phyloP scores from a whole-genome alignment of 2,888 invertebrate genomes.

The Pollenia angustigena region DNA sequence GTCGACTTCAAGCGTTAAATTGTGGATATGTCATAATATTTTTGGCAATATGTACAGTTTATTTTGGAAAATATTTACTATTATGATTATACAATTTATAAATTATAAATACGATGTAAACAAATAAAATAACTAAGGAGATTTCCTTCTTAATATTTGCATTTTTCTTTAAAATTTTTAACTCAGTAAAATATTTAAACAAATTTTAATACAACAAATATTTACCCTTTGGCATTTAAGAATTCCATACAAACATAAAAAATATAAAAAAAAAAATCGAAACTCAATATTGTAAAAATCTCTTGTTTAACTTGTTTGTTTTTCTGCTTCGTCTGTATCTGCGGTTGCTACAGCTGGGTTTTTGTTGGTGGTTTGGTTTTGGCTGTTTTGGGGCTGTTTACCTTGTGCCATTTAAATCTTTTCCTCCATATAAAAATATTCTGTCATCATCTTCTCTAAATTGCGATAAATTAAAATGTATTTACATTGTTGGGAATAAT shows the following conservation, averaged over 20 bases:
- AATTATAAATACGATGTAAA: too few species aligned
- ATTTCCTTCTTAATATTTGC: too few species aligned
- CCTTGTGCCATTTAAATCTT: slow-evolving; percentile 46
- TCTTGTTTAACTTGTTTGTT: slow-evolving; percentile 48
- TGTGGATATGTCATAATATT: too few species aligned
- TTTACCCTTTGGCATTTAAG: slow-evolving; percentile 25
- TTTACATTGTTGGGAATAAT: slow-evolving; percentile 5
- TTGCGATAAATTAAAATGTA: slow-evolving; percentile 32
- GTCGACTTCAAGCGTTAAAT: too few species aligned
- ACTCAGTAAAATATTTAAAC: too few species aligned
- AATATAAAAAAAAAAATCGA: slow-evolving; percentile 21
- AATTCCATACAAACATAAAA: slow-evolving; percentile 5
- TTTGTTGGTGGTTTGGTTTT: background rate
- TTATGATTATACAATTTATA: too few species aligned
- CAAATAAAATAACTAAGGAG: too few species aligned
- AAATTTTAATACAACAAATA: too few species aligned
- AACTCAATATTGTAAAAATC: slow-evolving; percentile 30
- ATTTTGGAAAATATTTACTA: too few species aligned
- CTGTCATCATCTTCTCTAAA: slow-evolving; percentile 16
- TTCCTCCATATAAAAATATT: background rate
- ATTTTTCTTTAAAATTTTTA: too few species aligned
- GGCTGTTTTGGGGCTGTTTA: slow-evolving; percentile 36
- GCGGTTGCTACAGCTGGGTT: background rate
- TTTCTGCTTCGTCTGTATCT: background rate
- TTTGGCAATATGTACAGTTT: too few species aligned